These are phyloP conservation scores for Penaeus vannamei DNA, from an alignment of 1,140 invertebrate genomes.

Conservation along the genomic window DNA sequence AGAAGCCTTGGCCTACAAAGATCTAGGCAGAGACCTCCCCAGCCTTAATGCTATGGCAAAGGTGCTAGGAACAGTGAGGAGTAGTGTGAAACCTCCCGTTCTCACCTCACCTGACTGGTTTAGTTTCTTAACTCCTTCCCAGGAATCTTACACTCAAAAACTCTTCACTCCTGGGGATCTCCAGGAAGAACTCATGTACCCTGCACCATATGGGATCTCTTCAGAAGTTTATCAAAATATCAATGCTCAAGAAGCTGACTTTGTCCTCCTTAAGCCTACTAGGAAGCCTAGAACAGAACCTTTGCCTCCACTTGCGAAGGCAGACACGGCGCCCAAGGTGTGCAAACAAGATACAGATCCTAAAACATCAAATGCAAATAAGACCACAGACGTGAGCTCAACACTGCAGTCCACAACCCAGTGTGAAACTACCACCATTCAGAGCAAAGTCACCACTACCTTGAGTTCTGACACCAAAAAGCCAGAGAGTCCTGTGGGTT, in stretches of 20 bases:
- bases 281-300: slow-evolving; percentile 54
- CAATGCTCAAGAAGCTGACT: slow-evolving; percentile 54
- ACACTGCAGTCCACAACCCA: too few relatives aligned
- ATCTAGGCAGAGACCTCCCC: background rate
- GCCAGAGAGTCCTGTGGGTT: background rate
- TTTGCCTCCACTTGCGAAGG: slow-evolving; percentile 20
- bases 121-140: slow-evolving; percentile 40
- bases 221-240: slow-evolving; percentile 58
- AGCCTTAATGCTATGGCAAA: background rate
- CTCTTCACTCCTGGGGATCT: slow-evolving; percentile 53
- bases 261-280: slow-evolving; percentile 49
- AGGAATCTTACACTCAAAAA: slow-evolving; percentile 47
- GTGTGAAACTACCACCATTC: too few relatives aligned
- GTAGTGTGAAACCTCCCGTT: background rate
- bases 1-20: background rate
- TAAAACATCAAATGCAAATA: too few relatives aligned
- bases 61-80: background rate
- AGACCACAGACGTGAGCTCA: too few relatives aligned
- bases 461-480: background rate
- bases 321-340: background rate
- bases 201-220: slow-evolving; percentile 41
- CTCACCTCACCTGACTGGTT: slow-evolving; percentile 53
- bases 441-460: too few relatives aligned
- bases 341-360: too few relatives aligned
- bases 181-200: slow-evolving; percentile 48